Base-by-base conservation (phyloP, 2,113 vertebrate species). In the Lepisosteus osseus region DNA sequence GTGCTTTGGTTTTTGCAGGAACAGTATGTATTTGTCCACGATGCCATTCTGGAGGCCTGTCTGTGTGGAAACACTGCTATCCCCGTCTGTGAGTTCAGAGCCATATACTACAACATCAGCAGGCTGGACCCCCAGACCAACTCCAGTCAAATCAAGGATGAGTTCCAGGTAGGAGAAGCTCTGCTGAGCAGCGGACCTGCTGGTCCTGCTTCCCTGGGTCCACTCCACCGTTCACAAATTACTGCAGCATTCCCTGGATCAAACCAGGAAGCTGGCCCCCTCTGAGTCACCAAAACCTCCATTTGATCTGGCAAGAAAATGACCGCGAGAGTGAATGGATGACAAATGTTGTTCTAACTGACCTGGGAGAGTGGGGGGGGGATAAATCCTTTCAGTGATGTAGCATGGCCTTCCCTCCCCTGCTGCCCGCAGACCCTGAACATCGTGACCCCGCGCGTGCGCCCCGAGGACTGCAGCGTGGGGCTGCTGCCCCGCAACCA, bases 131-230 rank as follows among this genome's bases (percentile, higher is more conserved):
- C 96, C 7, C 96, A 98, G 89, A 99, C 97, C 75, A 98, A 98
- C 88, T 98, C 96, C 90, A 98, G 96, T 86, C 97, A 99, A 83
- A 96, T 99, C 78, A 99, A 99, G 90, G 97, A 99, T 43, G 97
- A 99, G 77, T 99, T 99, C 84, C 96, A 98, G 97, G 97, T 98
- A 85, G 77, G 75, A 0, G 5, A 2, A 51, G 47, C 9, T 9
- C 9, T 51, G 47, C 47, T 29, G 29, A 29, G 29, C 29, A 29
- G 29, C 29, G 29, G 29, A 29, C 29, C 29, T 29, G 29, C 29
- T 29, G 29, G 29, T 1, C 29, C 29, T 29, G 29, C 29, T 2
- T 29, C 29, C 29, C 29, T 29, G 29, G 29, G 29, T 29, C 29
- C 29, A 29, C 29, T 29, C 29, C 1, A 1, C 29, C 0, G 29